These are phyloP conservation scores for Heliconius hewitsoni DNA, from an alignment of 1,140 invertebrate genomes.

Conservation along the genomic window DNA sequence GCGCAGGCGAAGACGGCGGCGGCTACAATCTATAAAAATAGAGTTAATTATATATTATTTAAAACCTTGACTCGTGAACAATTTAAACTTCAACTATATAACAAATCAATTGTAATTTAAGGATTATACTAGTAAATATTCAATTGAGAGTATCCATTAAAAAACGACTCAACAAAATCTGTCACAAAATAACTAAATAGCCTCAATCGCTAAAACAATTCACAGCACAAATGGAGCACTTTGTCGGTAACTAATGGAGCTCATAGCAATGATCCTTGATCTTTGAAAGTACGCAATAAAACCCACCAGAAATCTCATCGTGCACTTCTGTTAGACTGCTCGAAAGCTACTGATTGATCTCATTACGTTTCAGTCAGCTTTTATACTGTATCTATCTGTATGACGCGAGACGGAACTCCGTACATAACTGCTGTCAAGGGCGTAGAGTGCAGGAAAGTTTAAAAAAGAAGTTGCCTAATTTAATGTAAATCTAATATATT, in stretches of 20 bases:
- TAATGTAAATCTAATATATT: too few species aligned
- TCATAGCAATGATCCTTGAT: background rate
- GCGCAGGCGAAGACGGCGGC: conserved; percentile 8
- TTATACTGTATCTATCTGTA: background rate
- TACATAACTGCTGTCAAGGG: background rate
- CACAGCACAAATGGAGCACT: background rate
- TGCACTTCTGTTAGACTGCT: conserved; percentile 53
- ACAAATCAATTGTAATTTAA: too few species aligned
- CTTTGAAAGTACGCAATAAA: conserved; percentile 2
- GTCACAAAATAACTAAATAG: background rate
- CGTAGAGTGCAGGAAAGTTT: background rate
- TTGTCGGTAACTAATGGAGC: background rate
- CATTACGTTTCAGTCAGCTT: background rate
- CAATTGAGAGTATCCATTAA: background rate
- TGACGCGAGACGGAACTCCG: background rate
- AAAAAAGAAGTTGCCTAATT: background rate
- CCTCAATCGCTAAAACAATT: background rate
- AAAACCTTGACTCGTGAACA: too few species aligned
- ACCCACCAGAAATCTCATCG: conserved; percentile 5
- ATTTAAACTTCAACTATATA: too few species aligned
- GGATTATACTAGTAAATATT: background rate
- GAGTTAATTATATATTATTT: too few species aligned
- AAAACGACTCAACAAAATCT: background rate
- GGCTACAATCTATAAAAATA: background rate
- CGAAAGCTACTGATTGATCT: conserved; percentile 55